phyloP scores from a whole-genome alignment of 1,140 invertebrate genomes.

The Trissolcus basalis region DNA sequence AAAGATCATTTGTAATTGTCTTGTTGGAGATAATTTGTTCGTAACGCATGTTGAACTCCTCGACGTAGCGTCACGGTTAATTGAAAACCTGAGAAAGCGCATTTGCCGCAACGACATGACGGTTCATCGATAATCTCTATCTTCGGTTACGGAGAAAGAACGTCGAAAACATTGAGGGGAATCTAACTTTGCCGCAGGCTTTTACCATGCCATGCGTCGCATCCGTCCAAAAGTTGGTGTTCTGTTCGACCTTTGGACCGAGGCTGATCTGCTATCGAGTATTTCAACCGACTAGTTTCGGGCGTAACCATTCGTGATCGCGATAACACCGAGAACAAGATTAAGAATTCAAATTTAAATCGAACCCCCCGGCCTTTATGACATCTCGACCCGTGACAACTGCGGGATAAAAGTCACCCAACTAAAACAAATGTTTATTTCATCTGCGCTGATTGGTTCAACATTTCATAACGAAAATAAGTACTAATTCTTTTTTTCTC shows the following conservation, averaged over 20 bases:
- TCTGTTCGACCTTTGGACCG: conserved; percentile 49
- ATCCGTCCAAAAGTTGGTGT: conserved; percentile 53
- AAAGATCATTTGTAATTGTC: not conserved
- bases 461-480: too few species aligned
- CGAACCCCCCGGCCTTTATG: conserved; percentile 27
- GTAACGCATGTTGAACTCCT: conserved; percentile 38
- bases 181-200: conserved; percentile 53
- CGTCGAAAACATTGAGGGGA: conserved; percentile 54
- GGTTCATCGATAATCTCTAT: conserved; percentile 59
- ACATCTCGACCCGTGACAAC: not conserved
- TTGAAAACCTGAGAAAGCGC: conserved; percentile 55
- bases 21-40: conserved; percentile 40
- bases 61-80: conserved; percentile 35
- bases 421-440: too few species aligned
- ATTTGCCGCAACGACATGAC: conserved; percentile 53
- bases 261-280: conserved; percentile 64
- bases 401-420: too few species aligned
- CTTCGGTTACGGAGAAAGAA: conserved; percentile 49
- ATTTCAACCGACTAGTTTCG: conserved; percentile 63
- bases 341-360: conserved; percentile 32
- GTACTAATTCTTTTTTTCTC: too few species aligned
- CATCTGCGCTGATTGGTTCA: too few species aligned
- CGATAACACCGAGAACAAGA: conserved; percentile 46
- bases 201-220: conserved; percentile 41
- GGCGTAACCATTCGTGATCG: conserved; percentile 66